Base-by-base conservation (phyloP, 2,888 invertebrate genomes). In the Reticulitermes lucifugus region DNA sequence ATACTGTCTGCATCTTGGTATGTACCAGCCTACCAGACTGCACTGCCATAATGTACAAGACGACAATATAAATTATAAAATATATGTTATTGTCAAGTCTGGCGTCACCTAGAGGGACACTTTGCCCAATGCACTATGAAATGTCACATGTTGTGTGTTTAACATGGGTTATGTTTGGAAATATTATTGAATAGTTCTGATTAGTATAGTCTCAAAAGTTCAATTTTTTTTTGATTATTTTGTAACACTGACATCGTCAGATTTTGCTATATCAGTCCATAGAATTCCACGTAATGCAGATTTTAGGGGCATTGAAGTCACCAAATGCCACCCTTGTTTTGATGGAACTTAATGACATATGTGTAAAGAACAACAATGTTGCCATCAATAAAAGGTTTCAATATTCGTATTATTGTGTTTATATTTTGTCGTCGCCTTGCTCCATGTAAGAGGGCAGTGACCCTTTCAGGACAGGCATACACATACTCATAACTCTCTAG, bases 311-410 rank as follows among this genome's bases (percentile, higher is more conserved):
- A 73, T 1, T 43, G 21, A 60, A 22, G 60, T 14, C n/a, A 43
- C 22, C 41, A 43, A 46, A 77, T 77, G 46, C 46, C 43, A 46
- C 77, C 46, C 2, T 77, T 22, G 77, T n/a, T 73, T 73, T 46
- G n/a, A 51, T 77, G 77, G 51, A 77, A 46, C 73, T 73, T 73
- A 35, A 29, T 35, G 35, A 77, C n/a, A 7, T 77, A 77, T 25
- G 51, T 77, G 77, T 77, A 77, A 46, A 77, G 21, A 77, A 77
- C 22, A 73, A 21, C 10, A 41, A 46, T 46, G 51, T 77, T 77
- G 43, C n/a, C 35, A 77, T 46, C 77, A 77, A 77, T 77, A 77
- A 77, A 77, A 77, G n/a, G 18, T 77, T 77, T 43, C 77, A 77
- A n/a, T 46, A 51, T 77, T 73, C 18, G 41, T 73, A 73, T 73